Conservation (phyloP, 2,113 vertebrate species). For the Strix uralensis region DNA sequence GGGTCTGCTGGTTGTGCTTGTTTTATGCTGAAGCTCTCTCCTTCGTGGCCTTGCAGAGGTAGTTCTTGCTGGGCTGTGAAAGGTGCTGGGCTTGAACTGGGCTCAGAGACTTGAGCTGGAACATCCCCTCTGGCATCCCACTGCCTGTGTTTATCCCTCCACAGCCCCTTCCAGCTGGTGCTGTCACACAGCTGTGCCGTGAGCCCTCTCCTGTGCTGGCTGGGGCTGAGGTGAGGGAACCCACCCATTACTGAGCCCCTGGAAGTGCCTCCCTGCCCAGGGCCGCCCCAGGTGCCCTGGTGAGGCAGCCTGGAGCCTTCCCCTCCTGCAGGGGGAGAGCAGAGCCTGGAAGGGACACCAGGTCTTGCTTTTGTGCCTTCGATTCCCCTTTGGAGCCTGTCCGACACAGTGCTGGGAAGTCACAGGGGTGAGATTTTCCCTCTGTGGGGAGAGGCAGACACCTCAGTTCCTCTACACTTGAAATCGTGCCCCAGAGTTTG, state of each 20-base stretch:
- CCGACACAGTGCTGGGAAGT: neutral
- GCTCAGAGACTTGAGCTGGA: neutral
- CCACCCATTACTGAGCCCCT: rapidly evolving
- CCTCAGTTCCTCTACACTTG: neutral
- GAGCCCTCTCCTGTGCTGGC: neutral
- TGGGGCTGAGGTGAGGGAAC: neutral
- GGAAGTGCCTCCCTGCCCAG: neutral
- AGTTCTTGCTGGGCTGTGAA: neutral
- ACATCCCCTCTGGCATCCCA: neutral
- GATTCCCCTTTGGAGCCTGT: neutral
- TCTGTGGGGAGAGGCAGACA: neutral
- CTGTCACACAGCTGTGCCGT: neutral
- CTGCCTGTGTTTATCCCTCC: neutral
- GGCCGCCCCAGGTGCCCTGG: neutral
- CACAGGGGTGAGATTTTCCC: neutral
- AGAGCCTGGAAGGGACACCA: neutral
- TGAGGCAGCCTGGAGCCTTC: neutral
- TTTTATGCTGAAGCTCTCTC: neutral
- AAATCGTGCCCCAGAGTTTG: rapidly evolving
- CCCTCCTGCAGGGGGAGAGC: neutral
- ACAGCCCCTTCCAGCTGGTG: neutral
- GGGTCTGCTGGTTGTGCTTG: neutral
- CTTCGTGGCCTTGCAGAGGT: neutral
- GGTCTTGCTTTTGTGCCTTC: conserved; percentile 6
- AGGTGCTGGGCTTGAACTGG: neutral